Conservation (phyloP, 2,113 vertebrate species). For the Brachypteracias leptosomus region DNA sequence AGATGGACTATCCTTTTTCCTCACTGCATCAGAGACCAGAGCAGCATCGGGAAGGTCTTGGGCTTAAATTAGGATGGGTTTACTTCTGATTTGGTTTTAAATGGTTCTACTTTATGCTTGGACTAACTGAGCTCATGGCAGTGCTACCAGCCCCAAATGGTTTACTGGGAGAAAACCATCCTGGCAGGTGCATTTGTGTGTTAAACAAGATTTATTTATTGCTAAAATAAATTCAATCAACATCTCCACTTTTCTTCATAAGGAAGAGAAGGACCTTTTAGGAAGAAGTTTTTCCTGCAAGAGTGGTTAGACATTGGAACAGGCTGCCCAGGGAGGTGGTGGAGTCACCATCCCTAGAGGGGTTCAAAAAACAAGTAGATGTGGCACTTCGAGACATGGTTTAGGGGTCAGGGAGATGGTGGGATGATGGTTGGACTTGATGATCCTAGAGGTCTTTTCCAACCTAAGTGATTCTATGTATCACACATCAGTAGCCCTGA, state of each 20-base stretch:
- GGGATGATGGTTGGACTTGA: no score
- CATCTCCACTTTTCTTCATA: not conserved
- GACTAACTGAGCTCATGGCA: not conserved
- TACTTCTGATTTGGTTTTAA: not conserved
- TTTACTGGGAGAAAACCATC: not conserved
- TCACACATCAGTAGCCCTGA: rapidly evolving
- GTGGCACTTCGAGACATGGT: no score
- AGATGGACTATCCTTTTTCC: not conserved
- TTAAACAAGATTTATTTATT: not conserved
- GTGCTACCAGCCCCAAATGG: not conserved
- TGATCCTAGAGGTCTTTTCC: no score
- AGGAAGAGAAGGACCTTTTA: not conserved
- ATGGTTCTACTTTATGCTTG: not conserved
- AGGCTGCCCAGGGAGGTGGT: no score
- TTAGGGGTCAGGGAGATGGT: no score
- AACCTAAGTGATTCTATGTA: no score
- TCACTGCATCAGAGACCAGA: not conserved
- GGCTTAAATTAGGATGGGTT: not conserved
- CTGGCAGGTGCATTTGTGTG: rapidly evolving
- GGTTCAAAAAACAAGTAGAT: no score
- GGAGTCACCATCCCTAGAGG: no score
- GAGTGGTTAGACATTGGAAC: no score
- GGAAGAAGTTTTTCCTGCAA: no score
- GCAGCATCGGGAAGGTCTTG: not conserved
- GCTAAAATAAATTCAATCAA: not conserved